Evolutionary conservation across 1,140 invertebrate species (phyloP), one percentile per base, ranked within the genome.

Genomic region (Aporrectodea caliginosa): DNA sequence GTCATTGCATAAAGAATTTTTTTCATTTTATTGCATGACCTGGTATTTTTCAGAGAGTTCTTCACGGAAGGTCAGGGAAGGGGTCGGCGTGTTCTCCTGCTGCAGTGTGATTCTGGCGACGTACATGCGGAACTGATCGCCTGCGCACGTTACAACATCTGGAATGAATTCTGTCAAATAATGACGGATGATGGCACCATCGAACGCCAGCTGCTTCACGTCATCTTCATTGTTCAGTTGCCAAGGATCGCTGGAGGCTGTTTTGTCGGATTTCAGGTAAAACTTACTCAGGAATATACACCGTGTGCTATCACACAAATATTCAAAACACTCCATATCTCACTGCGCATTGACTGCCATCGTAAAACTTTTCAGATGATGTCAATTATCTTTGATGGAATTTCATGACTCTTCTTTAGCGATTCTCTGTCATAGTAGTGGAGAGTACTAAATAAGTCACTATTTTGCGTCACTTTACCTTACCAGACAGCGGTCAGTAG

Each of bases 21-120:
- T n/a, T n/a, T n/a, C n/a, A n/a, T n/a, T n/a, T n/a, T n/a, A 58
- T 22, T 58, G 22, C 43, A 12, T 58, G 43, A 22, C 43, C 43
- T 6, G 6, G 43, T 58, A 58, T 58, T 58, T 58, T 34, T 27
- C 80, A 84, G 84, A 75, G 69, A 77, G 1, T 82, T 81, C 79
- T 81, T 85, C 69, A 77, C 70, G 79, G 22, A 70, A 76, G n/a
- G 32, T 31, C 22, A 27, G 16, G 34, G 1, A 76, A 35, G 22
- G 80, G 81, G 1, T 72, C 79, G 78, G 35, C 82, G 77, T n/a
- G 69, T 87, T 16, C 73, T 87, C 35, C 75, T 87, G 30, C 76
- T 87, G 32, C 86, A 87, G 71, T 85, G 85, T 82, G 86, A 86
- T 43, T 84, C 83, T 80, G 85, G 84, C n/a, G 82, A 84, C 43